Percentiles rank a stretch among this genome's conserved stretches.
These are phyloP conservation scores for Eupleurogrammus muticus DNA, from an alignment of 2,797 vertebrate species.

Conservation along the genomic window DNA sequence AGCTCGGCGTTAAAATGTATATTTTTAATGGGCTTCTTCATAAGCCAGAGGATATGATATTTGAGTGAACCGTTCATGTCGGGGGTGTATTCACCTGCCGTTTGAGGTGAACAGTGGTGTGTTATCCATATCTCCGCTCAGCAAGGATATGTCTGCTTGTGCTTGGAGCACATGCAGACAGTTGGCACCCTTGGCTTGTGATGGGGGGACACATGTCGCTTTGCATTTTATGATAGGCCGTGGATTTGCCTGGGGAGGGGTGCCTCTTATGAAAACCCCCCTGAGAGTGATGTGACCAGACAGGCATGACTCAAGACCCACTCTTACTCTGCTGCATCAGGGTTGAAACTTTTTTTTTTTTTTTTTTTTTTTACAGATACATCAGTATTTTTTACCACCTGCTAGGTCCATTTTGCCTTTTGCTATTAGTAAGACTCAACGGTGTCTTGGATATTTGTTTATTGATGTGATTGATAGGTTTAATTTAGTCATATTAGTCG, in stretches of 20 bases:
- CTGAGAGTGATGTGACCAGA: conserved; percentile 65
- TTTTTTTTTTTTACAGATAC: conserved; percentile 3
- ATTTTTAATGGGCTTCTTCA: not conserved
- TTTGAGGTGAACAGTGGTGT: conserved; percentile 37
- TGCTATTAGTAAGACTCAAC: conserved; percentile 7
- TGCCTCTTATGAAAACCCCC: conserved; percentile 57
- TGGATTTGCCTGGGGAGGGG: conserved; percentile 59
- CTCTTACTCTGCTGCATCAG: conserved; percentile 49
- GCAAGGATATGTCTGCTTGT: conserved; percentile 56
- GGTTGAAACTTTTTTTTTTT: conserved; percentile 23
- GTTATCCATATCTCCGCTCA: conserved; percentile 27
- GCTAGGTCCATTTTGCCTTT: not conserved
- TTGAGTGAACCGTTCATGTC: conserved; percentile 14
- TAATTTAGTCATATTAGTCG: not conserved
- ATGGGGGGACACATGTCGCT: conserved; percentile 60
- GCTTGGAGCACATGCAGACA: conserved; percentile 54
- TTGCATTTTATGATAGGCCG: conserved; percentile 67
- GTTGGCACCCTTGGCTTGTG: conserved; percentile 64
- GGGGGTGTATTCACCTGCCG: conserved; percentile 42
- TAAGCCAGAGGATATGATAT: conserved; percentile 20
- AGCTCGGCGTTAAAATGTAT: not conserved
- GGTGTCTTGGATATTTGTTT: not conserved
- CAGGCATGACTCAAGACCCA: conserved; percentile 62
- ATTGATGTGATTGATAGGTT: conserved; percentile 2
- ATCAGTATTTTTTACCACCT: conserved; percentile 24